Base-by-base conservation (phyloP, 2,888 invertebrate species). In the Diarsia mendica region DNA sequence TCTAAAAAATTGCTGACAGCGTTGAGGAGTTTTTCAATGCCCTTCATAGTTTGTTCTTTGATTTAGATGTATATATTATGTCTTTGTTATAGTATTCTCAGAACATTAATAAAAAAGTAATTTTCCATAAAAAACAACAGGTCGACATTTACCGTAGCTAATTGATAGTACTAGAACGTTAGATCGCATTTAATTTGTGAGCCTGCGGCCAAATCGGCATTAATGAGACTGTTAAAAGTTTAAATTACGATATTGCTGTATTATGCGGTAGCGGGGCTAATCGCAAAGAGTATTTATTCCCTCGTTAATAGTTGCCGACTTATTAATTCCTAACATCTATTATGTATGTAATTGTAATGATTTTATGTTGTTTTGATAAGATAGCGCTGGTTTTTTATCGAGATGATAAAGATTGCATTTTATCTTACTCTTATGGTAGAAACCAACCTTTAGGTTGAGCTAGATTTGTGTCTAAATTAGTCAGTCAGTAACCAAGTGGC, bases 101-200 rank as follows among this genome's bases (percentile, higher is more conserved):
- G 9, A 61, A 55, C 18, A 28, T 2, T 71, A 48, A 60, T 78
- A 51, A 46, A 18, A 76, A 82, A 51, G 13, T 13, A 69, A 39
- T 28, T 82, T 77, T 13, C 8, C 23, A 65, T 28, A n/a, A 44
- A 13, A 83, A 88, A 89, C 87, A 85, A 85, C 83, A 78, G 68
- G 85, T 85, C 81, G 85, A 88, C 80, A 89, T 89, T 90, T 85
- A 84, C 70, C 20, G n/a, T n/a, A 44, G 9, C 69, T 90, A 89
- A 88, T 88, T 90, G 87, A 88, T 88, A 85, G 87, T 85, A 89
- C 78, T 78, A 82, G 87, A 89, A 87, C 80, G 74, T 85, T 86
- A 87, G 85, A 89, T 89, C 87, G 83, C 77, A 83, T 84, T 86
- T 89, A 90, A 90, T 89, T 89, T 85, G 87, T 83, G 71, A 73